These are phyloP conservation scores for Cyprinodon variegatus DNA, from an alignment of 2,113 vertebrate species.

Conservation along the genomic window DNA sequence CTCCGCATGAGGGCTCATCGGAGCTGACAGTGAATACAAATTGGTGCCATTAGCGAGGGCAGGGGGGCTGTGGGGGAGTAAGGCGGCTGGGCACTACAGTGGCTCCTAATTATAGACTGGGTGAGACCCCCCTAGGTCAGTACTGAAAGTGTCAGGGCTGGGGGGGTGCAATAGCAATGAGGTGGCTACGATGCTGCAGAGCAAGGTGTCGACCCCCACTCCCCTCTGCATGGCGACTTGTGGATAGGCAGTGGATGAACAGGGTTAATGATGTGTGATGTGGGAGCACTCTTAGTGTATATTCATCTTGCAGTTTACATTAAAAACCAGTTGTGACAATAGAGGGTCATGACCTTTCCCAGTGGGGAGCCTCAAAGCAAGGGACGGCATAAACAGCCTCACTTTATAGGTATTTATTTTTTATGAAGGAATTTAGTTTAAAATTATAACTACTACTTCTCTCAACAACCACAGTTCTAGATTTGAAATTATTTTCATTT, in stretches of 20 bases:
- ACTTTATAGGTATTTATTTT: neutral
- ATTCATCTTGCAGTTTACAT: slow-evolving; percentile 50
- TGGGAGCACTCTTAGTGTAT: slow-evolving; percentile 10
- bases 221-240: neutral
- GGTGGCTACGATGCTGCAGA: slow-evolving; percentile 53
- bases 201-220: slow-evolving; percentile 35
- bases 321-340: slow-evolving; percentile 41
- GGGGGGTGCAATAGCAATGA: slow-evolving; percentile 43
- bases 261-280: slow-evolving; percentile 56
- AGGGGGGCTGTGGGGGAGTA: slow-evolving; percentile 25
- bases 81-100: slow-evolving; percentile 18
- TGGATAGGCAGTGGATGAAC: slow-evolving; percentile 32
- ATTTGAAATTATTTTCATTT: no score
- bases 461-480: no score
- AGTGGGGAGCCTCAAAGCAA: slow-evolving; percentile 39
- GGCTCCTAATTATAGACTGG: slow-evolving; percentile 74
- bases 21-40: slow-evolving; percentile 79
- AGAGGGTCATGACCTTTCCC: slow-evolving; percentile 44
- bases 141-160: slow-evolving; percentile 28
- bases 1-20: slow-evolving; percentile 73
- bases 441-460: no score
- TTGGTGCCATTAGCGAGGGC: slow-evolving; percentile 70
- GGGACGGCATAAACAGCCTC: slow-evolving; percentile 39
- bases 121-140: slow-evolving; percentile 45
- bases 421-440: neutral